These are phyloP conservation scores for Orius insidiosus DNA, from an alignment of 1,140 invertebrate species.

Conservation along the genomic window DNA sequence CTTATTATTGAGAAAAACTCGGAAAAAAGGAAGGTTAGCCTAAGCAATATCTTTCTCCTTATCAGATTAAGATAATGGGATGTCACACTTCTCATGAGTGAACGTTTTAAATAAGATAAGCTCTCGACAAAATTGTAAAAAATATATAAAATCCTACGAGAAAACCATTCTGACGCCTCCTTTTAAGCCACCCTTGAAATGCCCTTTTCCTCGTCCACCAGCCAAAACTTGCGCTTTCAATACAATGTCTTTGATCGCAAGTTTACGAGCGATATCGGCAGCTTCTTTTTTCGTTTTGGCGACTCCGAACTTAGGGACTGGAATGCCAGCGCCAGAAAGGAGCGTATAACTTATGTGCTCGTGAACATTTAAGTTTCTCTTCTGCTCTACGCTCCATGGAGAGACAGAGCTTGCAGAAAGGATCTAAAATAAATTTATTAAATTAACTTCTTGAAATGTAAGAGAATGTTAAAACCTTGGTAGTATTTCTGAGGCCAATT, in stretches of 20 bases:
- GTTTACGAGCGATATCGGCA: slow-evolving; percentile 53
- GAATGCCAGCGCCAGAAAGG: slow-evolving; percentile 66
- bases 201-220: slow-evolving; percentile 84
- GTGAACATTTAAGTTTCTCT: slow-evolving; percentile 78
- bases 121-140: too few relatives aligned
- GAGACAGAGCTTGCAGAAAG: too few relatives aligned
- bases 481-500: too few relatives aligned
- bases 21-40: too few relatives aligned
- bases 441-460: too few relatives aligned
- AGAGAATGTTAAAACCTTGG: too few relatives aligned
- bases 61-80: too few relatives aligned
- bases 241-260: slow-evolving; percentile 75
- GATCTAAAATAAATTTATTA: too few relatives aligned
- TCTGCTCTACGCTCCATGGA: slow-evolving; percentile 35
- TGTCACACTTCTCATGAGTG: too few relatives aligned
- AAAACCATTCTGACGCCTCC: slow-evolving; percentile 84
- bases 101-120: too few relatives aligned
- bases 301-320: slow-evolving; percentile 85
- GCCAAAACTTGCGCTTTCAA: slow-evolving; percentile 96
- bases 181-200: slow-evolving; percentile 80
- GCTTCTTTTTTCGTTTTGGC: slow-evolving; percentile 75
- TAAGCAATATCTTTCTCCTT: too few relatives aligned
- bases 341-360: slow-evolving; percentile 86
- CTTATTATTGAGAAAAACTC: too few relatives aligned
- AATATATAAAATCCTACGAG: slow-evolving; percentile 42